These are phyloP conservation scores for Lemur catta DNA, from an alignment of 2,797 vertebrate species.

Conservation along the genomic window DNA sequence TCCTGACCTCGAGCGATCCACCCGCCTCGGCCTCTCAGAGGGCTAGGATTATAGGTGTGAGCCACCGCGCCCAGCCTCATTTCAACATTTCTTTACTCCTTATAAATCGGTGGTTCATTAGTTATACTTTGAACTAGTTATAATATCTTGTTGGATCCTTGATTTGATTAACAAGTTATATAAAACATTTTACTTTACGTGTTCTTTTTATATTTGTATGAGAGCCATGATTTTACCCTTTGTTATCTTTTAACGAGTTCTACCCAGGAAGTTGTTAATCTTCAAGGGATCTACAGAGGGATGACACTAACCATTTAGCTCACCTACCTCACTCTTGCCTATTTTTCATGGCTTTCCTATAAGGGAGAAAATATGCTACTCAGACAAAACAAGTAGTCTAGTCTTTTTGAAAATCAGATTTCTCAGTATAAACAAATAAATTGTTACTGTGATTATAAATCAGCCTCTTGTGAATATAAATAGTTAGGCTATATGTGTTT, in stretches of 20 bases:
- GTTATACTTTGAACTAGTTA: not conserved
- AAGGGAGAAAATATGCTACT: not conserved
- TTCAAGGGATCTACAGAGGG: not conserved
- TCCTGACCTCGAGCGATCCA: no score
- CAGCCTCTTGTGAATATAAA: not conserved
- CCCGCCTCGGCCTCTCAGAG: no score
- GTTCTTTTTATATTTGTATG: constrained; percentile 17
- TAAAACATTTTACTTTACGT: constrained; percentile 41
- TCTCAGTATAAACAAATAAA: constrained; percentile 3
- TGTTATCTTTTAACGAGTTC: not conserved
- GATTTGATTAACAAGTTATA: constrained; percentile 24
- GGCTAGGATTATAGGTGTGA: no score
- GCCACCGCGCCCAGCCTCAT: not conserved
- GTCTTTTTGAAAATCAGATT: not conserved
- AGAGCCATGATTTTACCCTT: not conserved
- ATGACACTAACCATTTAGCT: not conserved
- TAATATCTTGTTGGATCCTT: not conserved
- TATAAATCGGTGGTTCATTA: constrained; percentile 11
- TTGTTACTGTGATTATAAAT: not conserved
- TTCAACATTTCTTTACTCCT: constrained; percentile 13
- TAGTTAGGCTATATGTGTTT: not conserved
- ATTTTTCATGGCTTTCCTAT: not conserved
- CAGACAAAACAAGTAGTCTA: not conserved
- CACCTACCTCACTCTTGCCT: not conserved
- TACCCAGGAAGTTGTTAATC: not conserved